These are phyloP conservation scores for Tachystola acroxantha DNA, from an alignment of 2,888 invertebrate species.

Conservation along the genomic window DNA sequence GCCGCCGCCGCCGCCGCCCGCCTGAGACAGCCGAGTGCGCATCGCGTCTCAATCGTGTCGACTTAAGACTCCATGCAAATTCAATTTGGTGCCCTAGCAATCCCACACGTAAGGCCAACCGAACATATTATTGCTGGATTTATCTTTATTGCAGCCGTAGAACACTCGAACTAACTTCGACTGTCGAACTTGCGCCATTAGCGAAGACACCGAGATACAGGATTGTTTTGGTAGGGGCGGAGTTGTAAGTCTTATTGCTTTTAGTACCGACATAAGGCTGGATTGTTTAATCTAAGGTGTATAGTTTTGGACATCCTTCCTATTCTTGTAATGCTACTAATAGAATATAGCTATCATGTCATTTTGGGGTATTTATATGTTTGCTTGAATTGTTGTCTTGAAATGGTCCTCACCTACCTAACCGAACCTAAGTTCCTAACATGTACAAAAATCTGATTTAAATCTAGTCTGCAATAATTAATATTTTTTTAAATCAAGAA, in stretches of 20 bases:
- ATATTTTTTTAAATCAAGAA: too few relatives aligned
- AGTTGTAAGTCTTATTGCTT: slow-evolving; percentile 78
- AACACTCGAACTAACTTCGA: slow-evolving; percentile 76
- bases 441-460: too few relatives aligned
- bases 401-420: too few relatives aligned
- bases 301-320: slow-evolving; percentile 29
- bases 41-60: slow-evolving; percentile 59
- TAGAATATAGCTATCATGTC: slow-evolving; percentile 21
- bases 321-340: slow-evolving; percentile 5
- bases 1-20: too few relatives aligned
- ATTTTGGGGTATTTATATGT: neutral
- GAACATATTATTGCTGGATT: slow-evolving; percentile 78
- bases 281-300: slow-evolving; percentile 71
- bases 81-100: slow-evolving; percentile 75
- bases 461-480: too few relatives aligned
- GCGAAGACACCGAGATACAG: slow-evolving; percentile 76
- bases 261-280: slow-evolving; percentile 62
- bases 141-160: slow-evolving; percentile 77
- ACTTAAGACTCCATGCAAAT: slow-evolving; percentile 77
- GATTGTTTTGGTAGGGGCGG: slow-evolving; percentile 74
- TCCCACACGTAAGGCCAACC: slow-evolving; percentile 72
- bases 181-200: slow-evolving; percentile 77
- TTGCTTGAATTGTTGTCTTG: too few relatives aligned
- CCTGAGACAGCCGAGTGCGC: slow-evolving; percentile 49
- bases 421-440: too few relatives aligned